phyloP scores from a whole-genome alignment of 2,113 vertebrate species.

The Zosterops borbonicus region DNA sequence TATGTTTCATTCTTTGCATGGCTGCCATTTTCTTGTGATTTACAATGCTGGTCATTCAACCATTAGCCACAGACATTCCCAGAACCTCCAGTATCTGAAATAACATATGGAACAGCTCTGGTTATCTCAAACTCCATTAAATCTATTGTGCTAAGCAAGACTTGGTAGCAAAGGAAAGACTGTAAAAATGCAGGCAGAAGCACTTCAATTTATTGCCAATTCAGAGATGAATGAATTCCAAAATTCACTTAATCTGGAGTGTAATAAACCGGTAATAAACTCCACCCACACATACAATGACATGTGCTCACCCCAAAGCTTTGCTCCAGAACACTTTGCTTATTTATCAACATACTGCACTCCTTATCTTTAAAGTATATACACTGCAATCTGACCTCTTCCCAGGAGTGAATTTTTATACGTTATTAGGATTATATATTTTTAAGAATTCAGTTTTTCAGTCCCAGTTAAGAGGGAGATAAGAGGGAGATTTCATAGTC shows the following conservation, averaged over 20 bases:
- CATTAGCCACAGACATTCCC: background rate
- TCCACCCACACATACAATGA: accelerated
- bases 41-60: background rate
- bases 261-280: background rate
- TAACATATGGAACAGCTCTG: background rate
- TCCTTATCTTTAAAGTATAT: background rate
- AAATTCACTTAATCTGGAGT: background rate
- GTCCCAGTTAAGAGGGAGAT: background rate
- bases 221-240: background rate
- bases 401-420: background rate
- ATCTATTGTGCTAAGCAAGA: background rate
- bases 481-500: background rate
- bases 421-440: background rate
- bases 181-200: background rate
- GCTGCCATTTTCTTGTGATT: background rate
- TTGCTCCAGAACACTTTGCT: background rate
- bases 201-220: background rate
- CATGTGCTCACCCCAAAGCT: background rate
- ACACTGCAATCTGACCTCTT: background rate
- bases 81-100: background rate
- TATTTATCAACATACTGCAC: background rate
- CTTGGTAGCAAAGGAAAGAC: background rate
- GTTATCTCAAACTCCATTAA: background rate
- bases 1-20: background rate
- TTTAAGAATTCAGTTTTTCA: background rate